Evolutionary conservation across 2,797 vertebrate species (phyloP).

Genomic region (Champsocephalus esox): DNA sequence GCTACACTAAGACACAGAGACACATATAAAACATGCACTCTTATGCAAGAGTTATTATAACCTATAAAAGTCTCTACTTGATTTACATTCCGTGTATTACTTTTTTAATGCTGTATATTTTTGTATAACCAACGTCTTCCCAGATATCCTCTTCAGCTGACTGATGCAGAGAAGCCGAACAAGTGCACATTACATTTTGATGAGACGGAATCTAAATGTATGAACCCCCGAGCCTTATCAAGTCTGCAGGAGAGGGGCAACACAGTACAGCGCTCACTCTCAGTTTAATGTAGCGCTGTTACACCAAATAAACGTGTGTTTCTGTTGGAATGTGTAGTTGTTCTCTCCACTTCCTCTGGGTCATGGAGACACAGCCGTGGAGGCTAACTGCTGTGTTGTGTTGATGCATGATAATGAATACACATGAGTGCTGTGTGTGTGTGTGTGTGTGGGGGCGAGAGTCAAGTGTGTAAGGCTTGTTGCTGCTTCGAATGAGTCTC

Average conservation of each 20-base stretch:
- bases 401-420: slow-evolving; percentile 64
- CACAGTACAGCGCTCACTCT: slow-evolving; percentile 30
- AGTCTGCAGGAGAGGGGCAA: slow-evolving; percentile 20
- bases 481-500: slow-evolving; percentile 51
- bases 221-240: slow-evolving; percentile 43
- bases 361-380: slow-evolving; percentile 44
- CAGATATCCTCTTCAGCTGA: slow-evolving; percentile 43
- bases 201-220: slow-evolving; percentile 56
- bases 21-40: slow-evolving; percentile 43
- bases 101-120: slow-evolving; percentile 53
- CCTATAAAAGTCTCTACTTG: slow-evolving; percentile 52
- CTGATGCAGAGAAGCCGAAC: slow-evolving; percentile 48
- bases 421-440: slow-evolving; percentile 14
- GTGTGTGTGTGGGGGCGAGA: slow-evolving; percentile 15
- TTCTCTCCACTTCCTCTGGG: slow-evolving; percentile 23
- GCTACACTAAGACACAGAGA: slow-evolving; percentile 24
- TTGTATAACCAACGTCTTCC: slow-evolving; percentile 43
- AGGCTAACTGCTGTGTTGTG: slow-evolving; percentile 59
- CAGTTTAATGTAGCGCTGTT: slow-evolving; percentile 9
- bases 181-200: slow-evolving; percentile 61
- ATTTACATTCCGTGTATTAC: slow-evolving; percentile 49
- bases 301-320: slow-evolving; percentile 49
- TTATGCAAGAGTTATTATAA: slow-evolving; percentile 43
- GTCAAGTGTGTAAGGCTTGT: slow-evolving; percentile 51
- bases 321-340: slow-evolving; percentile 22